phyloP scores from a whole-genome alignment of 2,888 invertebrate species.

The Chymomyza procnemis region DNA sequence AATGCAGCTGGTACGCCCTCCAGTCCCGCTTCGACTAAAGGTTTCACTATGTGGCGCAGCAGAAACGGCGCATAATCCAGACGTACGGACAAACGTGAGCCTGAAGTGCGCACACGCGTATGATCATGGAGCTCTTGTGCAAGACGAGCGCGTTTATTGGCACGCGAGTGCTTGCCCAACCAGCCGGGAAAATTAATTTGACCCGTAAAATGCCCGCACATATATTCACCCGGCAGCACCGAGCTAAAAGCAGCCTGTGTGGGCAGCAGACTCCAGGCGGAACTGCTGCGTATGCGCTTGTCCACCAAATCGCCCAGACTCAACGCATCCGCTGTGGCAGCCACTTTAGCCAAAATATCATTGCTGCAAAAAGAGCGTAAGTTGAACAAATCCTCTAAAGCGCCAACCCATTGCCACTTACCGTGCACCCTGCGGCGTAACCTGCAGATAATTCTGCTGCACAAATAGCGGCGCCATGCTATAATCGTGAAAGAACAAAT shows the following conservation, averaged over 20 bases:
- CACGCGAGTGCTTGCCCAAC: constrained; percentile 96
- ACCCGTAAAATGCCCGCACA: constrained; percentile 88
- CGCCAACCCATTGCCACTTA: too few species aligned
- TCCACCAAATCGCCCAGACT: constrained; percentile 92
- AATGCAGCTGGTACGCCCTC: constrained; percentile 87
- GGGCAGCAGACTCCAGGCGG: constrained; percentile 93
- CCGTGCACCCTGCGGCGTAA: constrained; percentile 87
- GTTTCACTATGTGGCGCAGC: constrained; percentile 86
- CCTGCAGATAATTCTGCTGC: constrained; percentile 96
- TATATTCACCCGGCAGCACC: constrained; percentile 91
- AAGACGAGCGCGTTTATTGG: constrained; percentile 88
- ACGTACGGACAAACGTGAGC: constrained; percentile 89
- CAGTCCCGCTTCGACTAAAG: constrained; percentile 84
- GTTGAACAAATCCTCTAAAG: not conserved
- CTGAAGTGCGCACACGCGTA: constrained; percentile 88
- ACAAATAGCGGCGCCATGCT: constrained; percentile 97
- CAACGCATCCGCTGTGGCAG: constrained; percentile 91
- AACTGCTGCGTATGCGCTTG: constrained; percentile 86
- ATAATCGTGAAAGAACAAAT: constrained; percentile 98
- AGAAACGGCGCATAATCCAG: constrained; percentile 92
- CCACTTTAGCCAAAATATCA: constrained; percentile 84
- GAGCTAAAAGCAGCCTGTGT: constrained; percentile 92
- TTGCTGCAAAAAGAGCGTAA: constrained; percentile 51
- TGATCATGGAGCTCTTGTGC: constrained; percentile 92
- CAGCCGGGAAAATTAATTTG: constrained; percentile 95